Evolutionary conservation across 2,113 vertebrate species (phyloP).

Genomic region (Neopipo cinnamomea): DNA sequence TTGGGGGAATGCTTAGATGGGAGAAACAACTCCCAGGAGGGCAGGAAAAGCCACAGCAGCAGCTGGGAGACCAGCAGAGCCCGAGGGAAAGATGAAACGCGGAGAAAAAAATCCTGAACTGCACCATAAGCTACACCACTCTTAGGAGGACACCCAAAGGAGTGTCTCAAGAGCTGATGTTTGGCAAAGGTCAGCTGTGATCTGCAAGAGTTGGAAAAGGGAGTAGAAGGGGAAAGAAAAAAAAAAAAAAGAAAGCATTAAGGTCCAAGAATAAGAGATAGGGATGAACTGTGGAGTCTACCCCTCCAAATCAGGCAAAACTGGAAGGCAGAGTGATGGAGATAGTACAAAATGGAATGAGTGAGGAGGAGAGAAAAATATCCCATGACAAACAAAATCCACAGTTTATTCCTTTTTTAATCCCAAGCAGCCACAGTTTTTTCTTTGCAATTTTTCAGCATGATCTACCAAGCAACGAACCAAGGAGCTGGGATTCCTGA

Average conservation of each 20-base stretch:
- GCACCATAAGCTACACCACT: not conserved
- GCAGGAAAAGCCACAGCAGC: not conserved
- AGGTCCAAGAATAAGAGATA: not conserved
- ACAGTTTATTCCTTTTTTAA: not conserved
- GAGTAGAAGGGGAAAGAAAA: not conserved
- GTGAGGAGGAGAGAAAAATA: not conserved
- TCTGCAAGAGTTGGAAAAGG: not conserved
- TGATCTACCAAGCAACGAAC: not conserved
- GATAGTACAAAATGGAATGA: not conserved
- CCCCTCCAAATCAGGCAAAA: not conserved
- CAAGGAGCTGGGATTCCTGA: constrained; percentile 5
- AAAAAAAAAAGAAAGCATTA: not conserved
- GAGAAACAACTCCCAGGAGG: not conserved
- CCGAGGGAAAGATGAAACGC: not conserved
- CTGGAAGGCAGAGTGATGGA: not conserved
- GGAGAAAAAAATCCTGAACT: not conserved
- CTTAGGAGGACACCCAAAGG: not conserved
- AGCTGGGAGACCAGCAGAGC: not conserved
- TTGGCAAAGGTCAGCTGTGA: not conserved
- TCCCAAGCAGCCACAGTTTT: not conserved
- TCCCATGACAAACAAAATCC: not conserved
- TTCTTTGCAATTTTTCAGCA: not conserved
- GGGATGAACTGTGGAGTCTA: not conserved
- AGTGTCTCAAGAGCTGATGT: not conserved
- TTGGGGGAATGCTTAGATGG: not conserved